Conservation (phyloP, 2,888 invertebrate species). For the Philereme vetulata region DNA sequence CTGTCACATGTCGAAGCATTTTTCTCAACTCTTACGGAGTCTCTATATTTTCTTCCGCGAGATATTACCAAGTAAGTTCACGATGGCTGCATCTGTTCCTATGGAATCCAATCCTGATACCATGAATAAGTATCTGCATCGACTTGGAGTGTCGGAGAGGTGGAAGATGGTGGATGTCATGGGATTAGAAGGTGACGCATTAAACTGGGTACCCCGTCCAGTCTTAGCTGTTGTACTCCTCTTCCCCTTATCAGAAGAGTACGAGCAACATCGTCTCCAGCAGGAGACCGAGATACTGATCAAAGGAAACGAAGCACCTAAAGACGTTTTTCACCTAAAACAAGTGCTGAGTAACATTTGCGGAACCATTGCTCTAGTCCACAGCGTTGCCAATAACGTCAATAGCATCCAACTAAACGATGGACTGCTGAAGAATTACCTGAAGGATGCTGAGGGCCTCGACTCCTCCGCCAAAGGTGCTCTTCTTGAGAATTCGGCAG, state of each 20-base stretch:
- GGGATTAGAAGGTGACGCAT: slow-evolving; percentile 92
- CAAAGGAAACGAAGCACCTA: slow-evolving; percentile 81
- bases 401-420: slow-evolving; percentile 86
- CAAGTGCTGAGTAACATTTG: slow-evolving; percentile 97
- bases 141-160: slow-evolving; percentile 90
- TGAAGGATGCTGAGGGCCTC: slow-evolving; percentile 87
- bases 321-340: slow-evolving; percentile 92
- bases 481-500: slow-evolving; percentile 87
- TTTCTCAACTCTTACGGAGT: slow-evolving; percentile 19
- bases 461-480: slow-evolving; percentile 90
- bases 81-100: slow-evolving; percentile 62
- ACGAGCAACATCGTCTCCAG: slow-evolving; percentile 86
- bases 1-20: slow-evolving; percentile 25
- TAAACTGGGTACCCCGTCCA: slow-evolving; percentile 93
- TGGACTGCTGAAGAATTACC: slow-evolving; percentile 89
- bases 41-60: slow-evolving; percentile 21
- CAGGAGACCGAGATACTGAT: slow-evolving; percentile 85
- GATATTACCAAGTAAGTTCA: slow-evolving; percentile 19
- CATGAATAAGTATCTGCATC: slow-evolving; percentile 87
- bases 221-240: slow-evolving; percentile 93
- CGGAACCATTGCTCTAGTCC: slow-evolving; percentile 97
- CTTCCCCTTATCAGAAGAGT: slow-evolving; percentile 92
- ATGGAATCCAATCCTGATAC: slow-evolving; percentile 85
- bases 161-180: slow-evolving; percentile 96
- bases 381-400: slow-evolving; percentile 95